phyloP scores from a whole-genome alignment of 1,140 invertebrate genomes.

The Tenebrio molitor region DNA sequence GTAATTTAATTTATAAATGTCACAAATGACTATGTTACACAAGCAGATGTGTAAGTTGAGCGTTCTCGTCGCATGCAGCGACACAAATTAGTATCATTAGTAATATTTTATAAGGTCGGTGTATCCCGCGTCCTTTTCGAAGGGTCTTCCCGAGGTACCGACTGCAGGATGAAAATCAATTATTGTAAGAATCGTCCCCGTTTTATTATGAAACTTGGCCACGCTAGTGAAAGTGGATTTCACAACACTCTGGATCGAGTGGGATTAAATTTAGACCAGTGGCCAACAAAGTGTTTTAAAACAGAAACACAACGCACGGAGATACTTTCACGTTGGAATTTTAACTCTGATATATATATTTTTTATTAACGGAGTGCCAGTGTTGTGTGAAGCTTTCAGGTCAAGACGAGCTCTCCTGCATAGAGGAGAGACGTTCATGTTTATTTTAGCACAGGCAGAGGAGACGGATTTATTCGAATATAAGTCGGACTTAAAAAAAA shows the following conservation, averaged over 20 bases:
- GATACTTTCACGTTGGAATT: conserved; percentile 42
- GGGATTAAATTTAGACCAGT: conserved; percentile 46
- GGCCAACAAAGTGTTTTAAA: conserved; percentile 42
- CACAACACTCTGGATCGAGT: conserved; percentile 44
- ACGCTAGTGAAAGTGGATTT: conserved; percentile 47
- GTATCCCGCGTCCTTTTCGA: too few species aligned
- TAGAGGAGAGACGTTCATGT: background rate
- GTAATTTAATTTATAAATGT: too few species aligned
- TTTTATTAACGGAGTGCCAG: background rate
- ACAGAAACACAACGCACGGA: conserved; percentile 20
- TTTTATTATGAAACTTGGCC: conserved; percentile 46
- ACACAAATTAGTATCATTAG: too few species aligned
- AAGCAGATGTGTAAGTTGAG: too few species aligned
- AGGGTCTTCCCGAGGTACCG: too few species aligned
- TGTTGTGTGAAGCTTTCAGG: too few species aligned
- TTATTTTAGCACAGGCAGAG: conserved; percentile 2
- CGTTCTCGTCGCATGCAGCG: too few species aligned
- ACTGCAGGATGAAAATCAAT: conserved; percentile 16
- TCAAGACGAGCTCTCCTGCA: too few species aligned
- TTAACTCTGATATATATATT: conserved; percentile 1
- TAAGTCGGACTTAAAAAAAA: background rate
- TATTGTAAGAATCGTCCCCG: conserved; percentile 43
- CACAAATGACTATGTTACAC: too few species aligned
- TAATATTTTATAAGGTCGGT: too few species aligned
- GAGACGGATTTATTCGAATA: background rate